Evolutionary conservation across 2,888 invertebrate species (phyloP).

Genomic region (Lomographa bimaculata): DNA sequence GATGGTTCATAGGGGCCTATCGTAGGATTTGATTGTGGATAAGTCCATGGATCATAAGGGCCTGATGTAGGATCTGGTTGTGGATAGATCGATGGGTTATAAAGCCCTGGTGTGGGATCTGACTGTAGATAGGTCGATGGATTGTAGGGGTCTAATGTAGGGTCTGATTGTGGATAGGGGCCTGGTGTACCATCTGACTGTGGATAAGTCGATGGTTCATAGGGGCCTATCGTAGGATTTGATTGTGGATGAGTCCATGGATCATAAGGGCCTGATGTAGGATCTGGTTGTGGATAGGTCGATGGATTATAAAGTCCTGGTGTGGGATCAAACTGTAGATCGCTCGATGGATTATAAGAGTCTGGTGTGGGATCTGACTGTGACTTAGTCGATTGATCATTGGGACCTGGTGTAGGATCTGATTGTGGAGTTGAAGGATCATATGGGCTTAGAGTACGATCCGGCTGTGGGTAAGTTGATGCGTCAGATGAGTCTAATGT

Average conservation of each 20-base stretch:
- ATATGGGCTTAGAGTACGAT: too few relatives aligned
- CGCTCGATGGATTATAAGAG: neutral
- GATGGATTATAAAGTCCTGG: neutral
- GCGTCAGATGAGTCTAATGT: neutral
- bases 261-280: neutral
- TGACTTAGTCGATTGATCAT: neutral
- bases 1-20: too few relatives aligned
- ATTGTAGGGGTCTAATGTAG: too few relatives aligned
- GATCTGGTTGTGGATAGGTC: neutral
- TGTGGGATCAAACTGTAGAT: neutral
- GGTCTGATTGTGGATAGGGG: too few relatives aligned
- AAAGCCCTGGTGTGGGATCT: neutral
- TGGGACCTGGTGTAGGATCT: neutral
- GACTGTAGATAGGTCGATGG: neutral
- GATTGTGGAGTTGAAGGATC: neutral
- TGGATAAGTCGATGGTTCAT: too few relatives aligned
- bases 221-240: too few relatives aligned
- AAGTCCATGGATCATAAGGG: too few relatives aligned
- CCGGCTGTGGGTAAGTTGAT: neutral
- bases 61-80: neutral
- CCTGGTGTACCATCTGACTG: too few relatives aligned
- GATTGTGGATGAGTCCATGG: neutral
- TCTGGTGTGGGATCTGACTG: neutral
- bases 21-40: too few relatives aligned
- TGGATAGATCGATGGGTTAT: neutral